A percentile compares a stretch with the other conserved stretches of the same genome.
phyloP scores from a whole-genome alignment of 2,113 vertebrate species.

The Budorcas taxicolor region DNA sequence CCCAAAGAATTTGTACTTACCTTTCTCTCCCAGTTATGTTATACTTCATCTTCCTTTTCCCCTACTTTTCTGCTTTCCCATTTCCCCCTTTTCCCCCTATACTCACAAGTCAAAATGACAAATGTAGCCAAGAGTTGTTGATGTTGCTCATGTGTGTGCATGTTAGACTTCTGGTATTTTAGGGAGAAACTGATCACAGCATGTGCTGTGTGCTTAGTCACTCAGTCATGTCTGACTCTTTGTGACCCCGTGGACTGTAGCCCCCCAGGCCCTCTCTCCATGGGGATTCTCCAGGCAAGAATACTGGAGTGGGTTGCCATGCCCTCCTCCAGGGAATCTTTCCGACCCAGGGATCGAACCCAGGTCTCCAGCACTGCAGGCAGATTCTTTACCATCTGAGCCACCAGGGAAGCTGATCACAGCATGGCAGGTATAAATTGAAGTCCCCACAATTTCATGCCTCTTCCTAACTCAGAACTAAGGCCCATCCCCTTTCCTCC shows the following conservation, averaged over 20 bases:
- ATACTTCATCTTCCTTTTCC: background rate
- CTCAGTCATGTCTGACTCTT: accelerated
- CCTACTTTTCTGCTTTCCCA: background rate
- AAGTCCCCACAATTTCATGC: background rate
- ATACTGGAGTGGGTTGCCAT: background rate
- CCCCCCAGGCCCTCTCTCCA: background rate
- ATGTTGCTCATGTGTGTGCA: background rate
- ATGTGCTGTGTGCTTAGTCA: background rate
- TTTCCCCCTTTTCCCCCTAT: background rate
- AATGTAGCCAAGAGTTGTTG: background rate
- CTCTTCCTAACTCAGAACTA: background rate
- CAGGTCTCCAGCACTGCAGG: background rate
- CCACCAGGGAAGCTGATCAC: background rate
- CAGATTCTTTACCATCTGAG: background rate
- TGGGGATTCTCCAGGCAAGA: background rate
- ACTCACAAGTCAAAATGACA: background rate
- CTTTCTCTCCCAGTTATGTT: background rate
- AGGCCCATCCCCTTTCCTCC: background rate
- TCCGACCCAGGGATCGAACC: background rate
- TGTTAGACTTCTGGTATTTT: background rate
- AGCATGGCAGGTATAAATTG: background rate
- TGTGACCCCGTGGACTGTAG: background rate
- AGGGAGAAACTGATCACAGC: background rate
- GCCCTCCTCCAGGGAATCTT: background rate
- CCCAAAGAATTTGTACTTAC: background rate